Percentiles rank a stretch among this genome's conserved stretches.
Evolutionary conservation across 1,140 invertebrate genomes (phyloP).

Genomic region (Colletes gigas): DNA sequence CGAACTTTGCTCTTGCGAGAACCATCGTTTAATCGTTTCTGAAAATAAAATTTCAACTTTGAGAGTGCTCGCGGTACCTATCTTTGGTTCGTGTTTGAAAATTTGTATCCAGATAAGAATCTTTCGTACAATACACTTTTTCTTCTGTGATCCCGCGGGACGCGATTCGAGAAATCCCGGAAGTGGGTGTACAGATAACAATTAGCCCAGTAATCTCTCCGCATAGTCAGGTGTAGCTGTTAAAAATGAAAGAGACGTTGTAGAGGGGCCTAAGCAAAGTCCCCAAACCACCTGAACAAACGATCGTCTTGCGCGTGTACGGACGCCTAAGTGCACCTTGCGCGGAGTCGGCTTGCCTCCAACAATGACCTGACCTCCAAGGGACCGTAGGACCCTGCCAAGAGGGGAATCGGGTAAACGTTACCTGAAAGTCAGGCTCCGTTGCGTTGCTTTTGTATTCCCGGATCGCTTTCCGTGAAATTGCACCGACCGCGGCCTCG

Average conservation of each 20-base stretch:
- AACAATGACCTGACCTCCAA: conserved; percentile 37
- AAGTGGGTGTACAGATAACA: too few relatives aligned
- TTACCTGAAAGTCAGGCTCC: conserved; percentile 36
- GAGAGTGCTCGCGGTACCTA: too few relatives aligned
- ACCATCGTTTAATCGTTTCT: too few relatives aligned
- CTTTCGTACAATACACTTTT: too few relatives aligned
- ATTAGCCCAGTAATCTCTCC: neutral
- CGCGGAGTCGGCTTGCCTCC: conserved; percentile 36
- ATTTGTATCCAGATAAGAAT: too few relatives aligned
- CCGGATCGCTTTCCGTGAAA: conserved; percentile 48
- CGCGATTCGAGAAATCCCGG: too few relatives aligned
- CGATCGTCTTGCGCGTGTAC: conserved; percentile 40
- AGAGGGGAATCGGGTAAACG: conserved; percentile 39
- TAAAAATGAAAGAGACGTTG: neutral
- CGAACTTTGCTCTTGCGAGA: too few relatives aligned
- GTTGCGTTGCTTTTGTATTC: conserved; percentile 28
- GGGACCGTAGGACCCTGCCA: neutral
- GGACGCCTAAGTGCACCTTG: conserved; percentile 34
- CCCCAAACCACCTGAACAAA: conserved; percentile 48
- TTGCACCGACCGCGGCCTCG: conserved; percentile 29
- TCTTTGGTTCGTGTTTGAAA: too few relatives aligned
- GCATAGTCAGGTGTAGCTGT: neutral
- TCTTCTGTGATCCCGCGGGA: too few relatives aligned
- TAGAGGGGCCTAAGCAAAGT: conserved; percentile 15
- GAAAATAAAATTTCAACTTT: too few relatives aligned